These are phyloP conservation scores for Syngnathus typhle DNA, from an alignment of 2,113 vertebrate genomes.

Conservation along the genomic window DNA sequence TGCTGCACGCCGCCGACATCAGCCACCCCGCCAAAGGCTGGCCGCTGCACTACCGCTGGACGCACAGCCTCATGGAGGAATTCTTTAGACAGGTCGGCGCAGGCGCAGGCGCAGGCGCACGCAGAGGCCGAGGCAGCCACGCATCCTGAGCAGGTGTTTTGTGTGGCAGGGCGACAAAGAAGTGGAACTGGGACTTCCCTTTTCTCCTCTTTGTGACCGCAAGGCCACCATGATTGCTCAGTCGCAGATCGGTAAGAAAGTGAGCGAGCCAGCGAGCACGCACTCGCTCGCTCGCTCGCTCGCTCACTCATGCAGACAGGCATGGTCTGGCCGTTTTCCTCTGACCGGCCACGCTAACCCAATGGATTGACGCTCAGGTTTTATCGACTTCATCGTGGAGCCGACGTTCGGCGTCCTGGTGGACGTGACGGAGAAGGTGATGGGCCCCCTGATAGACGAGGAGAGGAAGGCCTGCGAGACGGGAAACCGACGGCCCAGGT, in stretches of 20 bases:
- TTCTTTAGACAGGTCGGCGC: constrained; percentile 89
- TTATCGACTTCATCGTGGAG: constrained; percentile 97
- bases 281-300: no score
- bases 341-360: no score
- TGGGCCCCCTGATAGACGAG: constrained; percentile 95
- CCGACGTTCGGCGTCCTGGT: constrained; percentile 93
- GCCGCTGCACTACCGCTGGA: constrained; percentile 92
- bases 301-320: no score
- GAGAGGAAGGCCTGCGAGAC: constrained; percentile 79
- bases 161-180: constrained; percentile 89
- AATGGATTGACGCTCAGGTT: constrained; percentile 66
- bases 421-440: constrained; percentile 94
- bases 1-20: constrained; percentile 96
- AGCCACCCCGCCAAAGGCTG: constrained; percentile 96
- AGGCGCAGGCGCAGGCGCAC: not conserved
- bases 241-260: constrained; percentile 87
- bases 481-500: constrained; percentile 77
- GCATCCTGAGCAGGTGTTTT: constrained; percentile 12
- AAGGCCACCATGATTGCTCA: constrained; percentile 95
- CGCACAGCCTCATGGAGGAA: constrained; percentile 95
- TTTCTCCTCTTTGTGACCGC: constrained; percentile 93
- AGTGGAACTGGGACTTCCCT: constrained; percentile 85
- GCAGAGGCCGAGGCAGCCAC: not conserved
- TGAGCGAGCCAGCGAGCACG: no score
- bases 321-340: no score